Conservation (phyloP, 2,797 vertebrate genomes). For the Pseudopleuronectes americanus region DNA sequence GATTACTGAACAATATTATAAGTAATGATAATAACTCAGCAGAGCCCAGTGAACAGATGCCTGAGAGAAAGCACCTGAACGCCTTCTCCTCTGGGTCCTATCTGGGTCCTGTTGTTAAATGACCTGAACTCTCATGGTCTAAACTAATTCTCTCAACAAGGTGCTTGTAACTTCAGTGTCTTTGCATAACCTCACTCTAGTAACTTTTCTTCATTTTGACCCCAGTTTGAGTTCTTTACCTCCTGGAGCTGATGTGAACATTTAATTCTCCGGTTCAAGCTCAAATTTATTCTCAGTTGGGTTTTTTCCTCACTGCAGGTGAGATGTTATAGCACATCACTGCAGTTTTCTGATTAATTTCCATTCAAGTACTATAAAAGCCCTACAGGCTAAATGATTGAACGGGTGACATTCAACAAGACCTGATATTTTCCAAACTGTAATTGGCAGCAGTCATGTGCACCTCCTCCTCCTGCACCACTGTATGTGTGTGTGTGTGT, state of each 20-base stretch:
- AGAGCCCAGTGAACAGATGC: too few relatives aligned
- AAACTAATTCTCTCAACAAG: background rate
- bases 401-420: background rate
- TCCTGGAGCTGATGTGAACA: background rate
- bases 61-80: too few relatives aligned
- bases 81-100: too few relatives aligned
- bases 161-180: background rate
- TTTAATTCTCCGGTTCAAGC: background rate
- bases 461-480: background rate
- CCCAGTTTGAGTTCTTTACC: background rate
- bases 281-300: background rate
- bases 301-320: background rate
- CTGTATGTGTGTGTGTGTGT: background rate
- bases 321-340: background rate
- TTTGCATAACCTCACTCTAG: background rate
- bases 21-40: too few relatives aligned
- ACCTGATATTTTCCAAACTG: slow-evolving; percentile 10
- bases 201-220: background rate
- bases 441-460: slow-evolving; percentile 3
- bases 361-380: background rate
- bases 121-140: background rate
- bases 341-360: background rate
- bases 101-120: background rate
- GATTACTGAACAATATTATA: too few relatives aligned
- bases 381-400: background rate